phyloP scores from a whole-genome alignment of 1,140 invertebrate species.

The Heliconius himera region DNA sequence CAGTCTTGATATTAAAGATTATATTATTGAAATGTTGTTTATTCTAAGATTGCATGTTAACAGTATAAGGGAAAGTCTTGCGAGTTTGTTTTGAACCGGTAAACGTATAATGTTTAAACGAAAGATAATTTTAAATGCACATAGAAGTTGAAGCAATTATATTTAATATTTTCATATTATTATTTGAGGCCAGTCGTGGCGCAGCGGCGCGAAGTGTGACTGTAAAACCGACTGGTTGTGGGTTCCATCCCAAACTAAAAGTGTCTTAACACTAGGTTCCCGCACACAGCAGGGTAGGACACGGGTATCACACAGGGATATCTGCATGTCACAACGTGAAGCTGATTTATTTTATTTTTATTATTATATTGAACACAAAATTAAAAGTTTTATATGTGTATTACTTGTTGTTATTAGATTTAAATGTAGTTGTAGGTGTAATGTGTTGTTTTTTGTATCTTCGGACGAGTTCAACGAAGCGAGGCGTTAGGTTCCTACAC shows the following conservation, averaged over 20 bases:
- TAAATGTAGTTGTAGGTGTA: neutral
- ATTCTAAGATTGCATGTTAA: slow-evolving; percentile 34
- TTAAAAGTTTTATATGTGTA: neutral
- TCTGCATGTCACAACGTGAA: no score
- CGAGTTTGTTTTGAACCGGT: slow-evolving; percentile 24
- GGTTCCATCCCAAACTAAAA: no score
- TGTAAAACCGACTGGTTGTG: no score
- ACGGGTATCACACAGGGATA: no score
- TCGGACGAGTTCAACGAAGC: neutral
- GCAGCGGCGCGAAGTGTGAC: no score
- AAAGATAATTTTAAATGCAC: neutral
- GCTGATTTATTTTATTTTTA: neutral
- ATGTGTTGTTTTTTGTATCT: neutral
- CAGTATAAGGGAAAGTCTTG: slow-evolving; percentile 40
- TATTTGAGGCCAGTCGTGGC: no score
- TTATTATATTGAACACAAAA: neutral
- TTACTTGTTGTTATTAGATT: neutral
- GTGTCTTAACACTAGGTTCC: no score
- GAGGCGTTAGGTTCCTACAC: neutral
- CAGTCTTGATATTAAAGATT: neutral
- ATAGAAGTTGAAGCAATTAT: neutral
- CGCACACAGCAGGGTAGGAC: no score
- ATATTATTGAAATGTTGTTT: slow-evolving; percentile 26
- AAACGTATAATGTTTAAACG: neutral
- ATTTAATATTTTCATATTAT: neutral